phyloP scores from a whole-genome alignment of 2,113 vertebrate genomes.

The Nothocercus nigrocapillus region DNA sequence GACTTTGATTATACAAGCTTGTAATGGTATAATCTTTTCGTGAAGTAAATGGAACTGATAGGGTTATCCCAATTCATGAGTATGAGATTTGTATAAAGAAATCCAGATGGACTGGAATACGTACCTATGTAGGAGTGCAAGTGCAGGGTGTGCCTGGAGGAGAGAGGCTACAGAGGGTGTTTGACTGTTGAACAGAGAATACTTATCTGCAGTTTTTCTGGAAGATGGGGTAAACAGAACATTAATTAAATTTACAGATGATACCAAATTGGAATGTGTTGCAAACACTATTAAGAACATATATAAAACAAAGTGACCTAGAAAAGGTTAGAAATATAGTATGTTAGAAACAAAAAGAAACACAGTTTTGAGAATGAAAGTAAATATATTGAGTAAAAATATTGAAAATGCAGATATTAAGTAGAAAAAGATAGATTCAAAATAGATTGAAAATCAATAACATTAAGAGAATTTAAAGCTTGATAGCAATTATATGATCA shows the following conservation, averaged over 20 bases:
- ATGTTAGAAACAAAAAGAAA: not conserved
- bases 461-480: not conserved
- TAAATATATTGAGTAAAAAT: not conserved
- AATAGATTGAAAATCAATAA: not conserved
- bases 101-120: conserved; percentile 49
- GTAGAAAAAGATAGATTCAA: not conserved
- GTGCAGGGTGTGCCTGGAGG: conserved; percentile 8
- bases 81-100: conserved; percentile 33
- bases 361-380: not conserved
- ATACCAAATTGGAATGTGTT: conserved; percentile 55
- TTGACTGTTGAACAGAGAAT: conserved; percentile 73
- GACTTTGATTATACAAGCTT: not conserved
- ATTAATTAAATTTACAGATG: conserved; percentile 73
- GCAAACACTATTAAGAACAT: conserved; percentile 37
- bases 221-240: conserved; percentile 63
- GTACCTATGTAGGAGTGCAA: conserved; percentile 22
- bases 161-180: conserved; percentile 58
- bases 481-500: accelerated
- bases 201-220: conserved; percentile 69
- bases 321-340: conserved; percentile 17
- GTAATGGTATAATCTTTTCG: not conserved
- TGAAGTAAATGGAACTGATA: not conserved
- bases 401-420: not conserved
- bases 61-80: not conserved
- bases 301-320: conserved; percentile 61